These are phyloP conservation scores for crab-eating macaque (Macaca fascicularis) DNA, from an alignment of 2,113 vertebrate species.

Conservation along the genomic window DNA sequence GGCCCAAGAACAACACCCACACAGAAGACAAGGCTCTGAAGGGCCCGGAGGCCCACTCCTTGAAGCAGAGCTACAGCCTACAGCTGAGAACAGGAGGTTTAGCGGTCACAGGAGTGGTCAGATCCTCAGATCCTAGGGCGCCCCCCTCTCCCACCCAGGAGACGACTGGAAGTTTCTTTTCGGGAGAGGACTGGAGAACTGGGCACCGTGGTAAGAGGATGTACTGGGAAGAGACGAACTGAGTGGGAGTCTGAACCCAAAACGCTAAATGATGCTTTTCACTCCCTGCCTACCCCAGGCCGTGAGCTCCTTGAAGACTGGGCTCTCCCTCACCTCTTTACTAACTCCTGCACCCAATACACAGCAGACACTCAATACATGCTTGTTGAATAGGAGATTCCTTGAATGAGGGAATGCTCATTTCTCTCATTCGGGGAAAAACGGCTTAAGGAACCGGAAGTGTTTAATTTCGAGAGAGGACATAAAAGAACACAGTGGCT, in stretches of 20 bases:
- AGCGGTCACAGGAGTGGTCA: neutral
- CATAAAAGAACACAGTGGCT: neutral
- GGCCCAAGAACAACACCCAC: accelerated
- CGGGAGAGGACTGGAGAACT: neutral
- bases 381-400: neutral
- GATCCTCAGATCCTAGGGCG: neutral
- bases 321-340: neutral
- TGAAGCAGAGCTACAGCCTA: neutral
- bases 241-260: neutral
- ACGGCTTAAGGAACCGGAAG: neutral
- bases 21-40: neutral
- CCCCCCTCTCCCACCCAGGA: neutral
- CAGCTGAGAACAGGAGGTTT: neutral
- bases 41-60: neutral
- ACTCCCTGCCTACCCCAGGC: neutral
- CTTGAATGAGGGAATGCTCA: neutral
- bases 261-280: neutral
- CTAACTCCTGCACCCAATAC: neutral
- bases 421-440: neutral
- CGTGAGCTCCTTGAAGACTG: neutral
- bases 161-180: neutral
- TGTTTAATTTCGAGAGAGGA: neutral
- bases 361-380: neutral
- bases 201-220: neutral
- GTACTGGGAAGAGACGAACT: neutral